These are phyloP conservation scores for Pteruthius melanotis DNA, from an alignment of 2,113 vertebrate species.

Conservation along the genomic window DNA sequence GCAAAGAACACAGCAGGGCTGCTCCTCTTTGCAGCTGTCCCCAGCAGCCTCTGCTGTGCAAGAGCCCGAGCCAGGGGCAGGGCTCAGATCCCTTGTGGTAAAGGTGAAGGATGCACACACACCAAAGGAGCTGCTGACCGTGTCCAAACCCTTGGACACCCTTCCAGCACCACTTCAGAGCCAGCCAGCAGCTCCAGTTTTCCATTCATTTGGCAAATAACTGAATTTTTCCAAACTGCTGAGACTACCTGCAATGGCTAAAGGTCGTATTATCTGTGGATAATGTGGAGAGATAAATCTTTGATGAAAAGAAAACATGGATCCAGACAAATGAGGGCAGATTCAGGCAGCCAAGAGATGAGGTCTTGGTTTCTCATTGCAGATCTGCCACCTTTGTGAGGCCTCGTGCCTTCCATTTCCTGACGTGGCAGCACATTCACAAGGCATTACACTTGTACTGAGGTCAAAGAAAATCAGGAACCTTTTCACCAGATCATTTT, in stretches of 20 bases:
- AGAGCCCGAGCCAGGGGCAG: background rate
- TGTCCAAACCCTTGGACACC: background rate
- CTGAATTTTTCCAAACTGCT: background rate
- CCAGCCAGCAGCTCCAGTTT: background rate
- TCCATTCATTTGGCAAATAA: background rate
- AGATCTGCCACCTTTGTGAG: background rate
- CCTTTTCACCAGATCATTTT: background rate
- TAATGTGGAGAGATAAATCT: rapidly evolving
- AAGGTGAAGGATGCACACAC: background rate
- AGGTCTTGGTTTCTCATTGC: background rate
- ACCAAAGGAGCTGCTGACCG: background rate
- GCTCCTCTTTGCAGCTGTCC: background rate
- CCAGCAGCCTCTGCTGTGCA: background rate
- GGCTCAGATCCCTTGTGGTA: background rate
- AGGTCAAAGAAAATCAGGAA: background rate
- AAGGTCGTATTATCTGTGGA: background rate
- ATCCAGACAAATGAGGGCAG: background rate
- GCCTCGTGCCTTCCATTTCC: background rate
- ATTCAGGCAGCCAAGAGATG: background rate
- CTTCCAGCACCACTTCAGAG: background rate
- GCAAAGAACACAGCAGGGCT: too few species aligned
- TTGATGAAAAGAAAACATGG: background rate
- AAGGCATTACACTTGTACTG: background rate
- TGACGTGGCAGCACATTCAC: background rate
- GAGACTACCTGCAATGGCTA: background rate